Base-by-base conservation (phyloP, 2,888 invertebrate genomes). In the Julus scanicus region DNA sequence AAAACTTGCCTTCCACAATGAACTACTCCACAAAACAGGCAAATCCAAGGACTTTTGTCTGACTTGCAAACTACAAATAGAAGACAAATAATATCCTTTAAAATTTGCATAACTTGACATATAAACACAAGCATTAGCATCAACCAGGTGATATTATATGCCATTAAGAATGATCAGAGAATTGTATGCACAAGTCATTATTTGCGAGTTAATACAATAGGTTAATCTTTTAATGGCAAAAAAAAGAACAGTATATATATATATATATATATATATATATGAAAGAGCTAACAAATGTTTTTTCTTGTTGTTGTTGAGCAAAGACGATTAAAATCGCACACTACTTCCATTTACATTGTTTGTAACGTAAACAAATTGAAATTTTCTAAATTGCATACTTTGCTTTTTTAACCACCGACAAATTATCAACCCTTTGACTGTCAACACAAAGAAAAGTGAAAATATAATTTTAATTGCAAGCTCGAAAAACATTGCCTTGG, bases 21-120 rank as follows among this genome's bases (percentile, higher is more conserved):
- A 89, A 96, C 93, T 86, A 93, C 93, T 11, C 96, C 96, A 92
- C 96, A 96, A 89, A 94, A 93, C 90, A 96, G 93, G 91, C 96
- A 96, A 90, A 96, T 93, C 96, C 96, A 96, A 89, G 95, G 95
- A 92, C 95, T 95, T 90, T 95, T 91, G 53, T 91, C 91, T 88
- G 92, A 92, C 83, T 91, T 91, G 90, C 92, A 92, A 86, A 91
- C 92, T 92, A 90, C 87, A 91, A 91, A 87, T 86, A 84, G 89
- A 83, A 39, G 9, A 29, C 20, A 80, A 80, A 80, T 2, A 13
- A 83, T 17, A 29, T 13, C 3, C 20, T 20, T n/a, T 83, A 17
- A n/a, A n/a, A 83, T 15, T 53, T 53, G 29, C 1, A 29, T 29
- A 29, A 29, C 29, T 53, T 15, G 53, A 53, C 9, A 53, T 15